Evolutionary conservation across 1,140 invertebrate genomes (phyloP), one percentile per base, ranked within the genome.

Genomic region (Elymnias hypermnestra): DNA sequence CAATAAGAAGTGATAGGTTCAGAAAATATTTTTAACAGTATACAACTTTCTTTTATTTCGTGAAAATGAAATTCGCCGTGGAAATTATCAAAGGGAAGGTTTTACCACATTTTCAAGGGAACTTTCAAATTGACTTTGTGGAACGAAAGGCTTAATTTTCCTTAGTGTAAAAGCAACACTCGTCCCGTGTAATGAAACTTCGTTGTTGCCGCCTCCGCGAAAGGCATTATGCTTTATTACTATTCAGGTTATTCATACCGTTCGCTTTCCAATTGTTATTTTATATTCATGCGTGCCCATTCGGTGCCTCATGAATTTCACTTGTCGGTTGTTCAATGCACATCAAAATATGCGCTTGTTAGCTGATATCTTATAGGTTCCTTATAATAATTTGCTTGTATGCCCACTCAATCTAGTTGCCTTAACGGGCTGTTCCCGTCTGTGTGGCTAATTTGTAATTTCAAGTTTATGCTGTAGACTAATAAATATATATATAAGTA

Each of bases 231-330:
- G 42, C 47, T 57, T 54, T 38, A 38, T 38, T 46, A 38, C 35
- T 38, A 38, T 46, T 31, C 35, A 28, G 23, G 33, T 37, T 59
- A 57, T 59, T 57, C 42, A 23, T 40, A 57, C 53, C 52, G 52
- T 53, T 48, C 46, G 43, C 55, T 63, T 54, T 57, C 41, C 52
- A 57, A 53, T 59, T 63, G 46, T 49, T 62, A 52, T 58, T 54
- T 50, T 40, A 46, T 46, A 46, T 46, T 46, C 43, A 38, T 22
- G 36, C 35, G 35, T 46, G 23, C 43, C 35, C 14, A 38, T 46
- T 46, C 23, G 22, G 12, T 9, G 43, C 14, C 8, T 21, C 29
- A 46, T 38, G 35, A 46, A 38, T 38, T 29, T 38, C 35, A 38
- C 43, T 38, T 38, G 22, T 36, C 43, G n/a, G 22, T 22, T 25